These are phyloP conservation scores for Equus quagga DNA, from an alignment of 2,113 vertebrate species.

Conservation along the genomic window DNA sequence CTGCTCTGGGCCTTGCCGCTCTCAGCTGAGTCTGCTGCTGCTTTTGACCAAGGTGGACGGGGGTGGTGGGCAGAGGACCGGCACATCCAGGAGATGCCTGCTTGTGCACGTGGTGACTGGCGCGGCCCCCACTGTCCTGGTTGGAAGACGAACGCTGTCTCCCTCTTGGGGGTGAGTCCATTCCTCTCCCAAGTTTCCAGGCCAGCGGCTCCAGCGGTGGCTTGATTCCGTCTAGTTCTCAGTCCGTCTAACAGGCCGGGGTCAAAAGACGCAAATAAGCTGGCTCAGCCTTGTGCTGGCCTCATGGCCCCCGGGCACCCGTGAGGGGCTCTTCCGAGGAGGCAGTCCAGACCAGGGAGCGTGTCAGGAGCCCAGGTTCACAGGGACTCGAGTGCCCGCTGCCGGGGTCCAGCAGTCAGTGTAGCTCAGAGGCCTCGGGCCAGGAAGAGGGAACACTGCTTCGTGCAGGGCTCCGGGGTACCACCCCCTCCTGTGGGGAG, in stretches of 20 bases:
- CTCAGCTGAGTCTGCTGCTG: not conserved
- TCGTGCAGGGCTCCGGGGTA: too few species aligned
- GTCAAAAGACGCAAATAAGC: rapidly evolving
- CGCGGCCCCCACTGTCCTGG: too few species aligned
- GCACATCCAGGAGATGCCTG: not conserved
- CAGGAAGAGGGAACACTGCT: rapidly evolving
- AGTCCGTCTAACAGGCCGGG: not conserved
- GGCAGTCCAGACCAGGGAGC: not conserved
- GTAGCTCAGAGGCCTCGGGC: not conserved
- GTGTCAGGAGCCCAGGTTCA: not conserved
- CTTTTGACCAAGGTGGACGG: not conserved
- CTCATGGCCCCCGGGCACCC: not conserved
- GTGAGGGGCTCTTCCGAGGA: too few species aligned
- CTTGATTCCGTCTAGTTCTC: not conserved
- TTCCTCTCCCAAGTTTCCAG: not conserved
- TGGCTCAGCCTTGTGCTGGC: not conserved
- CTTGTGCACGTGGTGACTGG: too few species aligned
- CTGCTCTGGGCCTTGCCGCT: not conserved
- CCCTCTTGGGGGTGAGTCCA: rapidly evolving
- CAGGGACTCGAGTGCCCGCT: rapidly evolving
- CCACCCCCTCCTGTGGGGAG: too few species aligned
- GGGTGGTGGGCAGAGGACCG: not conserved
- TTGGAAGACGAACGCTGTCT: not conserved
- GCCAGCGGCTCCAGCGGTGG: not conserved
- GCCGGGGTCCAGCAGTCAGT: not conserved